Evolutionary conservation across 2,888 invertebrate species (phyloP).

Genomic region (Cantharis nigra): DNA sequence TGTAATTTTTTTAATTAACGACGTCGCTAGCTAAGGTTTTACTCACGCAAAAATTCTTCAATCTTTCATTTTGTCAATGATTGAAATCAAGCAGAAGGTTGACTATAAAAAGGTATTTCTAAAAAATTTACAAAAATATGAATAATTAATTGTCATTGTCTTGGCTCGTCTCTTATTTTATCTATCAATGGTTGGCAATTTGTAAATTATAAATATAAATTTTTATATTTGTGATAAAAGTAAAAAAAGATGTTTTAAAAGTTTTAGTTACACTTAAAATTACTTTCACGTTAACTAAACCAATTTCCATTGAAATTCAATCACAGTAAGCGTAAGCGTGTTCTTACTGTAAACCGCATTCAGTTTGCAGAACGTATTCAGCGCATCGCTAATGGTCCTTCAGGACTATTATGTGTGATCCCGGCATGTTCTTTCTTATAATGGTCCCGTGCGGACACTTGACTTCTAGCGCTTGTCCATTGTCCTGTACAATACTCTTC

Average conservation of each 20-base stretch:
- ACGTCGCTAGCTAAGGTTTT: too few relatives aligned
- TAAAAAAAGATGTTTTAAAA: background rate
- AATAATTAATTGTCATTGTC: background rate
- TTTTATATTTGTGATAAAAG: background rate
- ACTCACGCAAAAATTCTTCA: too few relatives aligned
- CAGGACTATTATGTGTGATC: slow-evolving; percentile 39
- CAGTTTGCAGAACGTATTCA: slow-evolving; percentile 31
- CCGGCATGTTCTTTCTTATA: slow-evolving; percentile 40
- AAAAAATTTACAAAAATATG: too few relatives aligned
- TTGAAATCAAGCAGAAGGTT: background rate
- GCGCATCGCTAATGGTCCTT: slow-evolving; percentile 38
- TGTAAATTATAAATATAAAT: background rate
- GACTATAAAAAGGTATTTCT: too few relatives aligned
- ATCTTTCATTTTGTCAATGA: background rate
- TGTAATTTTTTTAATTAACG: too few relatives aligned
- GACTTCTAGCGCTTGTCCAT: slow-evolving; percentile 36
- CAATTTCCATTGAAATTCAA: slow-evolving; percentile 38
- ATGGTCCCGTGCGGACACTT: slow-evolving; percentile 43
- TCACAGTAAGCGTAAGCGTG: slow-evolving; percentile 30
- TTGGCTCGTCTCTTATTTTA: background rate
- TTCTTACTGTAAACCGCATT: slow-evolving; percentile 34
- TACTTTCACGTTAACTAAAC: slow-evolving; percentile 28
- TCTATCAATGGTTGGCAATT: background rate
- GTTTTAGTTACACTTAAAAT: slow-evolving; percentile 14
- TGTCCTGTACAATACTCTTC: slow-evolving; percentile 29